These are phyloP conservation scores for Heloderma charlesbogerti DNA, from an alignment of 2,113 vertebrate genomes.

Conservation along the genomic window DNA sequence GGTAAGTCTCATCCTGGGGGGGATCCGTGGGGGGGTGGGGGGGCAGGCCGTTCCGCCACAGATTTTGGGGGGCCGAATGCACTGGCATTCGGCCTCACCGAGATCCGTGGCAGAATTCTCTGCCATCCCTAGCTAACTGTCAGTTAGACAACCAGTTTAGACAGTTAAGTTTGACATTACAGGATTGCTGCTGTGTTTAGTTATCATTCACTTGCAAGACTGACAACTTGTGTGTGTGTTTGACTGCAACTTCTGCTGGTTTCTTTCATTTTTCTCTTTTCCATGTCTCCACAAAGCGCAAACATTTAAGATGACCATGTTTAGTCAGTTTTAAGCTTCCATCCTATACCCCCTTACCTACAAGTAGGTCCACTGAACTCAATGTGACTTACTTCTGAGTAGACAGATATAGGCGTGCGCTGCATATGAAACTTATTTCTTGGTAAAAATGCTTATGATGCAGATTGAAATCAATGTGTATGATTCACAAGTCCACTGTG, in stretches of 20 bases:
- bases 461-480: background rate
- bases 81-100: no score
- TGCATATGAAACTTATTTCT: background rate
- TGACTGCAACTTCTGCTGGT: background rate
- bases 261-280: background rate
- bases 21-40: no score
- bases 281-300: background rate
- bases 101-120: no score
- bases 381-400: background rate
- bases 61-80: no score
- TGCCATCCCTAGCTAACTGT: background rate
- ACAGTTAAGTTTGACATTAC: background rate
- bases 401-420: background rate
- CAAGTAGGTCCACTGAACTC: background rate
- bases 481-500: background rate
- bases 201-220: background rate
- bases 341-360: background rate
- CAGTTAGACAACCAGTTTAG: background rate
- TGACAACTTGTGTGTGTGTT: background rate
- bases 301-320: background rate
- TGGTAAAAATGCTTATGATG: background rate
- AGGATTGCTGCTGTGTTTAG: background rate
- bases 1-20: no score
- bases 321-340: background rate
- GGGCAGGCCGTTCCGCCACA: no score